A percentile compares a stretch with the other conserved stretches of the same genome.
These are phyloP conservation scores for Dryobotodes eremita DNA, from an alignment of 2,888 invertebrate genomes.

Conservation along the genomic window DNA sequence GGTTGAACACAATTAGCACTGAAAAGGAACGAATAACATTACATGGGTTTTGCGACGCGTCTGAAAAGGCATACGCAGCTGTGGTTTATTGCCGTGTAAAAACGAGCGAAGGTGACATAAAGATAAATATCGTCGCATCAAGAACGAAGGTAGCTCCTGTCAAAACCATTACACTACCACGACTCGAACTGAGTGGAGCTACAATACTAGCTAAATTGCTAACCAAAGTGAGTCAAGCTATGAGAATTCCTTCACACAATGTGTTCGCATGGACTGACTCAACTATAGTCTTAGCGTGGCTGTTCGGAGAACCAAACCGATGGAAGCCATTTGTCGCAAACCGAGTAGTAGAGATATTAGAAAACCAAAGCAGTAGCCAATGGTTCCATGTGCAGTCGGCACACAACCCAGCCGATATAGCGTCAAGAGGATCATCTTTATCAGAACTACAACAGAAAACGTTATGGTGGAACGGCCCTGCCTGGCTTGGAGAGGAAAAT, in stretches of 20 bases:
- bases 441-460: conserved; percentile 37
- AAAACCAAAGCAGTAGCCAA: conserved; percentile 28
- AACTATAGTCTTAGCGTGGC: conserved; percentile 54
- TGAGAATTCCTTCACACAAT: conserved; percentile 48
- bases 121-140: too few species aligned
- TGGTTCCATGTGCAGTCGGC: conserved; percentile 58
- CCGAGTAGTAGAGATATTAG: conserved; percentile 55
- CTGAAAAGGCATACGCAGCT: conserved; percentile 58
- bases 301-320: conserved; percentile 42
- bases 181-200: conserved; percentile 65
- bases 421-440: conserved; percentile 51
- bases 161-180: conserved; percentile 61
- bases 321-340: conserved; percentile 52
- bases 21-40: conserved; percentile 23
- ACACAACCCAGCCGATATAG: conserved; percentile 63
- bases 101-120: conserved; percentile 31
- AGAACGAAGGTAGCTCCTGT: conserved; percentile 59
- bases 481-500: conserved; percentile 51
- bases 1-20: conserved; percentile 26
- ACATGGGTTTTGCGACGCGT: conserved; percentile 63
- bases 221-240: conserved; percentile 52
- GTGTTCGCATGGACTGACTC: conserved; percentile 48
- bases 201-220: conserved; percentile 57
- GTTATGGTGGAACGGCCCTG: conserved; percentile 60
- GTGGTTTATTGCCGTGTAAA: conserved; percentile 58